phyloP scores from a whole-genome alignment of 2,888 invertebrate genomes.

The Caenorhabditis macrosperma region DNA sequence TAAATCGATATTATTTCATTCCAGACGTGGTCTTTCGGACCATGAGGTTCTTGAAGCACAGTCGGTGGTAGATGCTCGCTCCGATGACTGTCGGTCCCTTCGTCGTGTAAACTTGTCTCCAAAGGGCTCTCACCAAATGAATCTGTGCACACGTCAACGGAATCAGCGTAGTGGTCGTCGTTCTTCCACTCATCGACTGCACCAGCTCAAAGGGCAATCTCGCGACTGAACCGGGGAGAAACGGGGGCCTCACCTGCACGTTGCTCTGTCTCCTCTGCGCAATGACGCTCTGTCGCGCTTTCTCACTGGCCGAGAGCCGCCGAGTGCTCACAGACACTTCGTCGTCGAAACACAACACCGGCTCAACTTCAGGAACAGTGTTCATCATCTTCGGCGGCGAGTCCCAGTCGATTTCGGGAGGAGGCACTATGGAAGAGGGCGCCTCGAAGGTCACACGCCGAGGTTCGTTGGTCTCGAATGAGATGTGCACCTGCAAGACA shows the following conservation, averaged over 20 bases:
- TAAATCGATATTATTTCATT: slow-evolving; percentile 7
- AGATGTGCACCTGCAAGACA: slow-evolving; percentile 60
- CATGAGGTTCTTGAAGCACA: slow-evolving; percentile 78
- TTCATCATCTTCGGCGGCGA: slow-evolving; percentile 34
- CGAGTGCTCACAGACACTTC: slow-evolving; percentile 51
- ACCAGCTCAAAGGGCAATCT: slow-evolving; percentile 56
- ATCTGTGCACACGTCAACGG: slow-evolving; percentile 78
- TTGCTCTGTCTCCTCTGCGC: slow-evolving; percentile 71
- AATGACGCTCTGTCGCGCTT: slow-evolving; percentile 63
- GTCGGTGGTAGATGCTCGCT: slow-evolving; percentile 75
- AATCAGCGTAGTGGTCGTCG: slow-evolving; percentile 77
- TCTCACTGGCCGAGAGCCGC: slow-evolving; percentile 62
- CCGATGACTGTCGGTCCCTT: slow-evolving; percentile 80
- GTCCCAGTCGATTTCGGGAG: slow-evolving; percentile 66
- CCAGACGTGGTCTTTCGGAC: slow-evolving; percentile 26
- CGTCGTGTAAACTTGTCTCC: slow-evolving; percentile 68
- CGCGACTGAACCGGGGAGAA: no score
- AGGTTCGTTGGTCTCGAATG: slow-evolving; percentile 63
- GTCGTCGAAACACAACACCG: slow-evolving; percentile 52
- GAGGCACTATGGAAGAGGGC: slow-evolving; percentile 58
- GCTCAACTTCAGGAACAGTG: slow-evolving; percentile 39
- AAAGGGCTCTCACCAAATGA: slow-evolving; percentile 74
- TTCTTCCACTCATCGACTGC: slow-evolving; percentile 68
- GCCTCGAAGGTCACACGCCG: slow-evolving; percentile 60
- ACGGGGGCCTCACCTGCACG: slow-evolving; percentile 64